phyloP scores from a whole-genome alignment of 1,140 invertebrate genomes.

The Antheraea pernyi region DNA sequence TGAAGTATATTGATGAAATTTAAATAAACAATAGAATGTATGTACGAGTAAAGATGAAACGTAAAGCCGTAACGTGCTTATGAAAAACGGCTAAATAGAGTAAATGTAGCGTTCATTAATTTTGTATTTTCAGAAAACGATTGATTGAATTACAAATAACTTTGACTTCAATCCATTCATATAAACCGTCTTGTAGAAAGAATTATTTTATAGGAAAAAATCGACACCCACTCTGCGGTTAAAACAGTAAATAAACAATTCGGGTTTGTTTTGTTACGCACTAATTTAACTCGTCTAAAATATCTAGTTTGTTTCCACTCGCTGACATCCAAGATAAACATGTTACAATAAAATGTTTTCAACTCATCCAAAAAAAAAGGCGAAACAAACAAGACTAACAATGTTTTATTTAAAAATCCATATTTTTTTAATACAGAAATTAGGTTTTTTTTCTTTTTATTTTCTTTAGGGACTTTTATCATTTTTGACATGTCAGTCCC shows the following conservation, averaged over 20 bases:
- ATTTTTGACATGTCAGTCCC: too few relatives aligned
- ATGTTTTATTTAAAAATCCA: too few relatives aligned
- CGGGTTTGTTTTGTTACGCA: slow-evolving; percentile 1
- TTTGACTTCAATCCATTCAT: neutral
- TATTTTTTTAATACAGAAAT: too few relatives aligned
- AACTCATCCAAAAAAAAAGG: neutral
- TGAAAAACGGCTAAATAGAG: too few relatives aligned
- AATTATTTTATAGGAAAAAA: neutral
- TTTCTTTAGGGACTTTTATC: too few relatives aligned
- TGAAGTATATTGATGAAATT: too few relatives aligned
- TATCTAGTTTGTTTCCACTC: neutral
- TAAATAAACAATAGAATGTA: too few relatives aligned
- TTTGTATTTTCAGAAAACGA: neutral
- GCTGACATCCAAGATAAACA: slow-evolving; percentile 16
- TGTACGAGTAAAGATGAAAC: too few relatives aligned
- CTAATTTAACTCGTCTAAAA: slow-evolving; percentile 7
- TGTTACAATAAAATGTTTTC: slow-evolving; percentile 9
- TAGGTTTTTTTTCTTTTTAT: too few relatives aligned
- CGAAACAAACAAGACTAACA: neutral
- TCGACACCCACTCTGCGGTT: neutral
- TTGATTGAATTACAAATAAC: neutral
- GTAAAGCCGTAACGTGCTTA: too few relatives aligned
- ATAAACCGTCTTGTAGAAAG: neutral
- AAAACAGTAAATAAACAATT: slow-evolving; percentile 6
- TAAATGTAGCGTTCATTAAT: neutral